Evolutionary conservation across 64 coral and sea anemone genomes (phyloP).

Genomic region (Pocillopora verrucosa): DNA sequence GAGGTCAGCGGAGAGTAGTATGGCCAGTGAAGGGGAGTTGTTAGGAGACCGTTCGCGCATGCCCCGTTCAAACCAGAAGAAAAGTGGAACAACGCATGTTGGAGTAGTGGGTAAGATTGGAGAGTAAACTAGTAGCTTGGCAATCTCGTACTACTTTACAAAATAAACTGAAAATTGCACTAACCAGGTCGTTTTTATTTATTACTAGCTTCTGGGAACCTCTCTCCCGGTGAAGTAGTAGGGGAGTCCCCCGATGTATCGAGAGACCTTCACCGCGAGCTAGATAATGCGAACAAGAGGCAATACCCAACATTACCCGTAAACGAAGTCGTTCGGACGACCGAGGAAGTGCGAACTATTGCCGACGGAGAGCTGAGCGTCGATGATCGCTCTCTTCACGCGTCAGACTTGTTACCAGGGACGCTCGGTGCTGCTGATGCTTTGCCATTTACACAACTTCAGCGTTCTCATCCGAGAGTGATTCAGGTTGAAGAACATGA

Average conservation of each 20-base stretch:
- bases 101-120: constrained; percentile 6
- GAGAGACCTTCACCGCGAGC: not conserved
- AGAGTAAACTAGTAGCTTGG: not conserved
- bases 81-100: not conserved
- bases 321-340: not conserved
- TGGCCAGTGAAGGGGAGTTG: constrained; percentile 9
- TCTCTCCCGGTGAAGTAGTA: constrained; percentile 19
- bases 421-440: constrained; percentile 30
- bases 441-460: not conserved
- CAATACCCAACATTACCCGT: not conserved
- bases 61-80: not conserved
- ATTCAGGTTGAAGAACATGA: constrained; percentile 18
- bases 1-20: constrained; percentile 9
- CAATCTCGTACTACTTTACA: not conserved
- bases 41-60: constrained; percentile 7
- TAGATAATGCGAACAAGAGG: not conserved
- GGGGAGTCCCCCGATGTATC: not conserved
- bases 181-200: not conserved
- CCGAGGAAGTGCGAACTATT: not conserved
- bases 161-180: not conserved
- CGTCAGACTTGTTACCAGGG: constrained; percentile 57
- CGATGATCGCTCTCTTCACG: constrained; percentile 61
- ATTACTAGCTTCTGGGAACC: constrained; percentile 3
- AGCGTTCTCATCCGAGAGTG: not conserved
- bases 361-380: constrained; percentile 28